A percentile compares a stretch with the other conserved stretches of the same genome.
phyloP scores from a whole-genome alignment of 1,140 invertebrate genomes.

The Stegodyphus mimosarum region DNA sequence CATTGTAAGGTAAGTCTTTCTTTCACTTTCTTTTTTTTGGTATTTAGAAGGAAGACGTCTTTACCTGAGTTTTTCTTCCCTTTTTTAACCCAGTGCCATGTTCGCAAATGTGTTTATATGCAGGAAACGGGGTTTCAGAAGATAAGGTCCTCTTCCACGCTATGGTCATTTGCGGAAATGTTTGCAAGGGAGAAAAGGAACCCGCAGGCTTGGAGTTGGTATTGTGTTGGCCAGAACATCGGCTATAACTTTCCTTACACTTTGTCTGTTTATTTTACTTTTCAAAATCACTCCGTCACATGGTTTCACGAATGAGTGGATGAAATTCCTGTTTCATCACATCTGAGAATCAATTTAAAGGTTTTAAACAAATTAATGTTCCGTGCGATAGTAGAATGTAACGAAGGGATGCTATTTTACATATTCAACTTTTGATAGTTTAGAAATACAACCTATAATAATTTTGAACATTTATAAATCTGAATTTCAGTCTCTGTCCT shows the following conservation, averaged over 20 bases:
- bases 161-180: slow-evolving; percentile 40
- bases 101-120: slow-evolving; percentile 35
- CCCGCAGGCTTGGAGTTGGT: slow-evolving; percentile 2
- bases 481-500: too few relatives aligned
- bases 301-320: not conserved
- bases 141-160: slow-evolving; percentile 26
- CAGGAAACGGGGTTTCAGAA: slow-evolving; percentile 38
- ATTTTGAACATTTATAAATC: too few relatives aligned
- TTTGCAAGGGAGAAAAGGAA: not conserved
- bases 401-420: too few relatives aligned
- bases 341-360: not conserved
- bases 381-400: too few relatives aligned
- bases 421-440: too few relatives aligned
- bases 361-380: too few relatives aligned
- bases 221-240: slow-evolving; percentile 2
- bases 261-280: not conserved
- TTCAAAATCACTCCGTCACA: not conserved
- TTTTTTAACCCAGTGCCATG: slow-evolving; percentile 1
- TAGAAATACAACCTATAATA: too few relatives aligned
- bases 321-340: not conserved
- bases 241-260: not conserved
- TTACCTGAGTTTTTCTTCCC: not conserved
- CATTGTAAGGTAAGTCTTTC: slow-evolving; percentile 10
- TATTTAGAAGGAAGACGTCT: slow-evolving; percentile 3
- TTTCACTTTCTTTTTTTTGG: slow-evolving; percentile 16